These are phyloP conservation scores for Apamea crenata DNA, from an alignment of 2,888 invertebrate species.

Conservation along the genomic window DNA sequence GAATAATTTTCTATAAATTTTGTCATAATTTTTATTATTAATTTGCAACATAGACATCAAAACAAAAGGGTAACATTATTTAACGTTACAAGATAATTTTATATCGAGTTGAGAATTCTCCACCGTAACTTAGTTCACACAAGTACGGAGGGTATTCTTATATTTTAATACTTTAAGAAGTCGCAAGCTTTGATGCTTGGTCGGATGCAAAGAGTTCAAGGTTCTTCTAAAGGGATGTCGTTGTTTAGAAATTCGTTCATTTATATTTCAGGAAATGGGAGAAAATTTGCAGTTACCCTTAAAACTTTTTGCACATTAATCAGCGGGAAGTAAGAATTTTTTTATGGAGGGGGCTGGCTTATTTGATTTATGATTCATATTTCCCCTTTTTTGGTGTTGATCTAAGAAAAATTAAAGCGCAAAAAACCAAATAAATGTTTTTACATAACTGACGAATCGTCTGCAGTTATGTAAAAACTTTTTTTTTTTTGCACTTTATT, in stretches of 20 bases:
- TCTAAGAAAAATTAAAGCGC: constrained; percentile 12
- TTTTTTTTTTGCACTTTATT: too few relatives aligned
- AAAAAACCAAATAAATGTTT: not conserved
- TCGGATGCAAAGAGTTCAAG: constrained; percentile 67
- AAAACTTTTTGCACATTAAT: constrained; percentile 65
- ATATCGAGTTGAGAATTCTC: constrained; percentile 55
- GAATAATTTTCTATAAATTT: not conserved
- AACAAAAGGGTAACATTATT: constrained; percentile 32
- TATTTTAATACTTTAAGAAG: constrained; percentile 73
- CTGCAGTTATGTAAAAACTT: too few relatives aligned
- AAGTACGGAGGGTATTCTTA: constrained; percentile 62
- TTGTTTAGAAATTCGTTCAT: constrained; percentile 69
- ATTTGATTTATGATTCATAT: constrained; percentile 45
- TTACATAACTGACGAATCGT: not conserved
- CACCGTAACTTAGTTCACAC: constrained; percentile 56
- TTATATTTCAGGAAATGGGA: constrained; percentile 69
- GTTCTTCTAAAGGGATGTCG: constrained; percentile 68
- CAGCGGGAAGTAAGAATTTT: constrained; percentile 55
- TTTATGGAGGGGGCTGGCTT: constrained; percentile 35
- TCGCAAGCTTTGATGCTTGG: constrained; percentile 70
- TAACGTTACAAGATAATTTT: constrained; percentile 42
- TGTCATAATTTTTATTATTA: not conserved
- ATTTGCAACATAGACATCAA: constrained; percentile 20
- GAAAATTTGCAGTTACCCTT: constrained; percentile 67
- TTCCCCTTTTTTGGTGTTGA: constrained; percentile 26